These are phyloP conservation scores for Crepidodera aurea DNA, from an alignment of 2,888 invertebrate genomes.

Conservation along the genomic window DNA sequence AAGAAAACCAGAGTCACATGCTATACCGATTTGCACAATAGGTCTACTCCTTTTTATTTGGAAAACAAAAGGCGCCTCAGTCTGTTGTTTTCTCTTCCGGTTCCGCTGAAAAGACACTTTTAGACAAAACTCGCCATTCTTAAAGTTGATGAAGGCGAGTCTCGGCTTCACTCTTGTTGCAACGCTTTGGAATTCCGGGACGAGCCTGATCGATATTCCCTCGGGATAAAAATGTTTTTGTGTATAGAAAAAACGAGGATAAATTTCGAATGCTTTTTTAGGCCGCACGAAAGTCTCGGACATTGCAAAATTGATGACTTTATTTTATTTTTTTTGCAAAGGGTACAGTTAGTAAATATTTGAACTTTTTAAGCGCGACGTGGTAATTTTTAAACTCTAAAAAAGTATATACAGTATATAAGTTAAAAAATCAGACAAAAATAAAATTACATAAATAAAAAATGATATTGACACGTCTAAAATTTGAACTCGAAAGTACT, in stretches of 20 bases:
- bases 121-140: not conserved
- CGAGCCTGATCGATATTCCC: conserved; percentile 24
- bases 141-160: not conserved
- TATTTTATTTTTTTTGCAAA: conserved; percentile 6
- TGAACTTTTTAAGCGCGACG: too few relatives aligned
- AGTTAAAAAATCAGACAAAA: too few relatives aligned
- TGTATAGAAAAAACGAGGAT: conserved; percentile 5
- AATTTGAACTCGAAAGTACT: too few relatives aligned
- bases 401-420: too few relatives aligned
- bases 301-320: conserved; percentile 15
- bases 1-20: too few relatives aligned
- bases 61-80: not conserved
- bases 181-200: conserved; percentile 9
- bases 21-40: not conserved
- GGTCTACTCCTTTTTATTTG: not conserved
- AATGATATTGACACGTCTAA: too few relatives aligned
- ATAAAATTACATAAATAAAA: too few relatives aligned
- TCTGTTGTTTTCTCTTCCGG: not conserved
- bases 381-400: too few relatives aligned
- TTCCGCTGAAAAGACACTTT: not conserved
- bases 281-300: not conserved
- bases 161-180: too few relatives aligned
- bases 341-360: too few relatives aligned
- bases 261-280: not conserved
- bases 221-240: conserved; percentile 19